Conservation (phyloP, 2,113 vertebrate genomes). For the Xenopus laevis region DNA sequence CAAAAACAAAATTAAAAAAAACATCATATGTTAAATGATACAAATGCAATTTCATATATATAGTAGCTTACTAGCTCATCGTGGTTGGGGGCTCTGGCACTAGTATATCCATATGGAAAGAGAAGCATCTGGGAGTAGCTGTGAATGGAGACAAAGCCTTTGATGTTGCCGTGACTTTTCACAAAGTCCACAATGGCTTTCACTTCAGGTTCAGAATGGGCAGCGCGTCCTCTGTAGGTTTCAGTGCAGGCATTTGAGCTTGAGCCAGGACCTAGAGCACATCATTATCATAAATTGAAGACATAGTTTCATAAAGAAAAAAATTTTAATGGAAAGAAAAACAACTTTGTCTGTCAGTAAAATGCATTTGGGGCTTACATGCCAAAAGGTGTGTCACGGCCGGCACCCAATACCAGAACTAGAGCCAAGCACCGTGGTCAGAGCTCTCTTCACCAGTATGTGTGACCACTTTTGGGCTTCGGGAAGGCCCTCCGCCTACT, state of each 20-base stretch:
- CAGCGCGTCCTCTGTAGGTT: slow-evolving; percentile 70
- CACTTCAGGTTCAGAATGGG: slow-evolving; percentile 85
- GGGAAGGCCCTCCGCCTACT: no score
- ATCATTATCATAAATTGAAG: background rate
- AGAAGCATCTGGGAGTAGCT: slow-evolving; percentile 91
- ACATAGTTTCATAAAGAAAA: no score
- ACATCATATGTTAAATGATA: no score
- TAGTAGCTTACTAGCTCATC: slow-evolving; percentile 74
- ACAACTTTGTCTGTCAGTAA: no score
- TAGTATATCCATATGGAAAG: slow-evolving; percentile 86
- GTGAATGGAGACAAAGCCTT: slow-evolving; percentile 90
- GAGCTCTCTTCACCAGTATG: no score
- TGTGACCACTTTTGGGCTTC: no score
- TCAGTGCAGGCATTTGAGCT: slow-evolving; percentile 76
- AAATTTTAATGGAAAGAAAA: no score
- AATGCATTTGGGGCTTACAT: no score
- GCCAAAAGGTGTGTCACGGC: no score
- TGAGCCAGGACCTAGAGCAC: slow-evolving; percentile 68
- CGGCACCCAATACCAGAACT: no score
- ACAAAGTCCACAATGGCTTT: slow-evolving; percentile 91
- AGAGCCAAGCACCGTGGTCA: no score
- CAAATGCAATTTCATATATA: background rate
- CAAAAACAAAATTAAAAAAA: background rate
- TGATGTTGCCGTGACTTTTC: slow-evolving; percentile 76
- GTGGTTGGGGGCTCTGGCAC: slow-evolving; percentile 46